A percentile compares a stretch with the other conserved stretches of the same genome.
phyloP scores from a whole-genome alignment of 2,888 invertebrate species.

The Lithodes maja region DNA sequence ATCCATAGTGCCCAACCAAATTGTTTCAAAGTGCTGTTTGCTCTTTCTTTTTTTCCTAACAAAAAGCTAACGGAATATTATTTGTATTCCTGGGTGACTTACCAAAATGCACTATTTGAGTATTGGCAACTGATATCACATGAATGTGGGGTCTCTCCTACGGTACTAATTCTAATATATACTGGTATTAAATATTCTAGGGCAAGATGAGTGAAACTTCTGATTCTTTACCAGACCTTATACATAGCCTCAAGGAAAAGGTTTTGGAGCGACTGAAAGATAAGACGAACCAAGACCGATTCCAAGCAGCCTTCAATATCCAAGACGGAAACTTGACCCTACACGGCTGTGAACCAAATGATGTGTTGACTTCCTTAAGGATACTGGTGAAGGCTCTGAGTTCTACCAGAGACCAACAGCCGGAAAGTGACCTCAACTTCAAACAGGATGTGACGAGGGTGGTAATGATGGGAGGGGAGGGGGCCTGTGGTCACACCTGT shows the following conservation, averaged over 20 bases:
- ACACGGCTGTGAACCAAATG: constrained; percentile 1
- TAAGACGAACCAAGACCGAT: constrained; percentile 28
- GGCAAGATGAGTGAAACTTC: not conserved
- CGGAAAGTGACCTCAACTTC: constrained; percentile 7
- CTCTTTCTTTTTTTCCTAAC: too few species aligned
- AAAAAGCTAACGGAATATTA: too few species aligned
- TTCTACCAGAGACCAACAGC: not conserved
- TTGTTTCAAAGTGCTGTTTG: too few species aligned
- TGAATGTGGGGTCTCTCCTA: too few species aligned
- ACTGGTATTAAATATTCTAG: not conserved
- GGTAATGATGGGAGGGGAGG: constrained; percentile 51
- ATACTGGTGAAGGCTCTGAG: constrained; percentile 25
- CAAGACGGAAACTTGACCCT: not conserved
- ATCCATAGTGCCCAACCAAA: too few species aligned
- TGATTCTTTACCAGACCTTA: constrained; percentile 10
- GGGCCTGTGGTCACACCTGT: constrained; percentile 62
- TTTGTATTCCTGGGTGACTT: too few species aligned
- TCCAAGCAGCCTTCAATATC: constrained; percentile 23
- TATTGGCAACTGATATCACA: too few species aligned
- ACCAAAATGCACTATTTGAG: too few species aligned
- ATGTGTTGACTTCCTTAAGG: constrained; percentile 45
- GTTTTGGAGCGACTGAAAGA: constrained; percentile 11
- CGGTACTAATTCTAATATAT: not conserved
- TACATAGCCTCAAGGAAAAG: constrained; percentile 31
- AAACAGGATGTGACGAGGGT: constrained; percentile 37